Conservation (phyloP, 2,888 invertebrate species). For the Callinectes sapidus region DNA sequence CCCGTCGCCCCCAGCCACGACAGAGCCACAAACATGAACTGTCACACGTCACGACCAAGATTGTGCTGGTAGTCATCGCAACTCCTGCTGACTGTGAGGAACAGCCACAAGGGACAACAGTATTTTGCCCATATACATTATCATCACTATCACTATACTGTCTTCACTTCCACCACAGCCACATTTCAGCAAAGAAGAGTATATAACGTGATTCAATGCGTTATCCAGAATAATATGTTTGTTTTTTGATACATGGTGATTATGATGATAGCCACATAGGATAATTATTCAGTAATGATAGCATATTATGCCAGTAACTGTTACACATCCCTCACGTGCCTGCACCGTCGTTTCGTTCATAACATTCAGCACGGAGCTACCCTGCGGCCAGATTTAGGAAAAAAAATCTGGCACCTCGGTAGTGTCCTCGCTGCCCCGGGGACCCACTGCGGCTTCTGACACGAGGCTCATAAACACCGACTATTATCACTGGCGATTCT, state of each 20-base stretch:
- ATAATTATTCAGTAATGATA: neutral
- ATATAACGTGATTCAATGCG: neutral
- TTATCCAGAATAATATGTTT: neutral
- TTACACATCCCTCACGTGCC: neutral
- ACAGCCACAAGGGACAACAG: neutral
- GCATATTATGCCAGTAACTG: neutral
- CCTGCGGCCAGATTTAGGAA: neutral
- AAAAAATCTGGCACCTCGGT: neutral
- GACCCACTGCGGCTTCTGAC: neutral
- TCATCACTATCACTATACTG: neutral
- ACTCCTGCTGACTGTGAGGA: conserved; percentile 6
- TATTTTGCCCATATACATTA: neutral
- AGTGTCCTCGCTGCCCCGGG: conserved; percentile 23
- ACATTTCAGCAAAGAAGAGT: neutral
- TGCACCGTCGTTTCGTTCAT: neutral
- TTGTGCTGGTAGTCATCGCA: neutral
- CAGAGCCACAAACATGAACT: conserved; percentile 29
- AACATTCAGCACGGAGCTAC: neutral
- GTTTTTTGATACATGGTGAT: neutral
- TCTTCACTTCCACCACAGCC: neutral
- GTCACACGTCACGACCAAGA: conserved; percentile 5
- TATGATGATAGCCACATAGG: neutral
- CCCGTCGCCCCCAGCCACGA: conserved; percentile 15
- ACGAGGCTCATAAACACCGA: conserved; percentile 38
- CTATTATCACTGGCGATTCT: conserved; percentile 32